Evolutionary conservation across 2,888 invertebrate species (phyloP), one percentile per base, ranked within the genome.

Genomic region (Rhyacophila evoluta): DNA sequence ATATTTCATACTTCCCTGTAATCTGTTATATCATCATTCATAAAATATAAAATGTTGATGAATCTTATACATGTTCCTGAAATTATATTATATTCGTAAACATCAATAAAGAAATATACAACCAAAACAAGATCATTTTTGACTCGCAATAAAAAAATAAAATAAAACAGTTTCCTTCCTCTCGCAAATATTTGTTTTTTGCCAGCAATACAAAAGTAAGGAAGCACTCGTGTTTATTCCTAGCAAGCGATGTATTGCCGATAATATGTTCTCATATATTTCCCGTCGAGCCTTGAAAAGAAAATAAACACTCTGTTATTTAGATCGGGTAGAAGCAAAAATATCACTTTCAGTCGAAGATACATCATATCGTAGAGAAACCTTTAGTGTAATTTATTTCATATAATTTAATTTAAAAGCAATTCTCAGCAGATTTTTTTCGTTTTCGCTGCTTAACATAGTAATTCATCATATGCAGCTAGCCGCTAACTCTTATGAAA

Each of bases 281-380:
- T 39, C 72, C 41, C 41, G 25, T 73, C 68, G 37, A 55, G 55
- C 55, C 55, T 55, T 10, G 70, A 29, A 37, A 41, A 37, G 67
- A 77, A 28, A 77, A 72, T 37, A 72, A 72, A 72, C 67, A 38
- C 28, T 69, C n/a, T 19, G 72, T 77, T 77, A 77, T 77, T 72
- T 72, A 72, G 77, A 72, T 77, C 37, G 76, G 38, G 3, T 27
- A 27, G 72, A 72, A 67, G 69, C 27, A 1, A 11, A 12, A 11
- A 11, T 12, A 28, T 69, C 28, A 69, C 68, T 69, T 33, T 8
- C 29, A 29, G 29, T 5, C n/a, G 15, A 12, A 27, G 41, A 28
- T 28, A 15, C 29, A 33, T 1, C 3, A 29, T 12, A 29, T 12
- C n/a, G 12, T 25, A 36, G 37, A 29, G 33, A n/a, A 15, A 33